Percentiles rank a stretch among this genome's conserved stretches.
phyloP scores from a whole-genome alignment of 1,140 invertebrate species.

The Heliothis virescens region DNA sequence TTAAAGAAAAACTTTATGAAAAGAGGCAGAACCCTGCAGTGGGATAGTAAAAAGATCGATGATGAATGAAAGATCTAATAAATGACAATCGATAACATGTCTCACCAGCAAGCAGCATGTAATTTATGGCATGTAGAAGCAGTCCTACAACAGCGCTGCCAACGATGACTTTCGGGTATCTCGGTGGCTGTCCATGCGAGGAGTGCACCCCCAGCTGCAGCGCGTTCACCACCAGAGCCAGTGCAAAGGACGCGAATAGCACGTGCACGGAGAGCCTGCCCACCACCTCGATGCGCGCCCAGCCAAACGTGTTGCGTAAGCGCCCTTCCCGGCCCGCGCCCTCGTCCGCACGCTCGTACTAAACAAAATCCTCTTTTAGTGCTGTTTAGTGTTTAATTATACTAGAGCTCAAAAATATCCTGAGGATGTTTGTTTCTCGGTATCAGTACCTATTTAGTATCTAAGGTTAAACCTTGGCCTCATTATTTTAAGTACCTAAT shows the following conservation, averaged over 20 bases:
- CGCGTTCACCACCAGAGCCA: constrained; percentile 93
- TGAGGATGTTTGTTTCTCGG: too few species aligned
- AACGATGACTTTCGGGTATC: constrained; percentile 88
- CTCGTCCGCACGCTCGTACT: constrained; percentile 81
- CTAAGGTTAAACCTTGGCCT: too few species aligned
- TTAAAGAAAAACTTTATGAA: too few species aligned
- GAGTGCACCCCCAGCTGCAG: constrained; percentile 93
- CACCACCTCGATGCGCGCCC: constrained; percentile 95
- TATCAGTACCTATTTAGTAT: too few species aligned
- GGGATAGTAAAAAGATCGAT: too few species aligned
- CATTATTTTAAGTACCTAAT: too few species aligned
- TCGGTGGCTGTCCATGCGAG: constrained; percentile 86
- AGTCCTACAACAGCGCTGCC: constrained; percentile 83
- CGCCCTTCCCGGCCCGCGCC: constrained; percentile 87
- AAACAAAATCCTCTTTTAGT: not conserved
- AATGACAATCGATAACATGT: not conserved
- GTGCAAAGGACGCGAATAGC: constrained; percentile 93
- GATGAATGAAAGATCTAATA: too few species aligned
- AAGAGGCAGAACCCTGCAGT: too few species aligned
- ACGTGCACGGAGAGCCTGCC: constrained; percentile 93
- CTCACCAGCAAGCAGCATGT: constrained; percentile 63
- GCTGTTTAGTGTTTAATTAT: not conserved
- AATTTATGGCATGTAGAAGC: constrained; percentile 76
- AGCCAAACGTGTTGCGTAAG: constrained; percentile 96
- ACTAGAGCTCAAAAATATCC: not conserved